Conservation (phyloP, 1,140 invertebrate species). For the Calliphora vicina region DNA sequence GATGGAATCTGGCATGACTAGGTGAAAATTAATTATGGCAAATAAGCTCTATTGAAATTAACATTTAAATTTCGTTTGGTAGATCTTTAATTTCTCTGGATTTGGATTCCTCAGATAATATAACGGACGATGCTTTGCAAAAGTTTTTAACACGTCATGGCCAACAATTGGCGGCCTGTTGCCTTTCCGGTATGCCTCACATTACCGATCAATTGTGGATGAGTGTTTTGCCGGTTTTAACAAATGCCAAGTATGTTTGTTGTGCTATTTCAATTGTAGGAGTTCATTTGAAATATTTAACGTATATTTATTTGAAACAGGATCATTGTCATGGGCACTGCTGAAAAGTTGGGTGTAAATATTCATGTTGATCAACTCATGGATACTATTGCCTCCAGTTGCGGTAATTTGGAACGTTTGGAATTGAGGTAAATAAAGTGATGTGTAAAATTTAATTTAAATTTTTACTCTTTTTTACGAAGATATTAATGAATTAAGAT, state of each 20-base stretch:
- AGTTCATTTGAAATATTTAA: not conserved
- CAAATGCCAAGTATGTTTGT: conserved; percentile 82
- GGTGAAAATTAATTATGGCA: conserved; percentile 29
- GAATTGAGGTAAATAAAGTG: conserved; percentile 71
- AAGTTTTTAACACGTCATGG: conserved; percentile 92
- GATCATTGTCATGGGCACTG: conserved; percentile 96
- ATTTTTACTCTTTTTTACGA: too few species aligned
- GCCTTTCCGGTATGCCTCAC: conserved; percentile 94
- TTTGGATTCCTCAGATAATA: conserved; percentile 93
- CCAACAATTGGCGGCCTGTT: conserved; percentile 84
- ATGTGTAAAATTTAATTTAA: too few species aligned
- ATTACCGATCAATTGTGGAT: conserved; percentile 98
- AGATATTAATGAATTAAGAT: not conserved
- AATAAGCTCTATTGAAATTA: not conserved
- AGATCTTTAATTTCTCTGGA: conserved; percentile 83
- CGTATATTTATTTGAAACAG: conserved; percentile 66
- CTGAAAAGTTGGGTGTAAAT: conserved; percentile 94
- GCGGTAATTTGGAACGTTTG: conserved; percentile 85
- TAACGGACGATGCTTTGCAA: conserved; percentile 90
- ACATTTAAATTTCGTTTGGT: not conserved
- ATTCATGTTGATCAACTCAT: conserved; percentile 97
- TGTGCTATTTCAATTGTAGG: not conserved
- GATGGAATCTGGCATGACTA: conserved; percentile 86
- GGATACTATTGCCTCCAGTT: conserved; percentile 96
- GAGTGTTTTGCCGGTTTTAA: conserved; percentile 86